Percentiles rank a stretch among this genome's conserved stretches.
phyloP scores from a whole-genome alignment of 2,888 invertebrate genomes.

The Drosophila kuntzei region DNA sequence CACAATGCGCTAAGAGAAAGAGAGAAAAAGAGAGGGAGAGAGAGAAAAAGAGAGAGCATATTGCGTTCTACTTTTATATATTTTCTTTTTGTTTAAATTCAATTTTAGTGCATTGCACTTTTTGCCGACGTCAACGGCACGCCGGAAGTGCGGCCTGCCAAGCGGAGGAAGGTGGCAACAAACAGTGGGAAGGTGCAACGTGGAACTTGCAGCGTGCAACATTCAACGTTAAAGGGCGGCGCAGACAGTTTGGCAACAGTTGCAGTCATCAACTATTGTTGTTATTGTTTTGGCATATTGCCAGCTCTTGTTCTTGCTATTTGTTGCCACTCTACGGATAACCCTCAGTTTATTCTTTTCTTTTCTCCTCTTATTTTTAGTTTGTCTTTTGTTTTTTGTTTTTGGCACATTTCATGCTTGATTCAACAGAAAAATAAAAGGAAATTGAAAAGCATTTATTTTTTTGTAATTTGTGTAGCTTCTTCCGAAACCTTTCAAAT shows the following conservation, averaged over 20 bases:
- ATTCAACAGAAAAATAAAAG: conserved; percentile 35
- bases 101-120: conserved; percentile 81
- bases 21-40: neutral
- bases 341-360: conserved; percentile 6
- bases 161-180: conserved; percentile 21
- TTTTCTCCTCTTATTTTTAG: neutral
- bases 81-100: conserved; percentile 75
- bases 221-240: conserved; percentile 33
- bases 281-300: conserved; percentile 55
- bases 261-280: conserved; percentile 42
- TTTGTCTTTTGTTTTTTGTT: conserved; percentile 1
- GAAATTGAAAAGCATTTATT: neutral
- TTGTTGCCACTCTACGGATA: conserved; percentile 39
- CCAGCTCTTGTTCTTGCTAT: conserved; percentile 53
- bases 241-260: conserved; percentile 50
- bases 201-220: conserved; percentile 32
- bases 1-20: conserved; percentile 11
- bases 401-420: conserved; percentile 64
- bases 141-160: conserved; percentile 71
- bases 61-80: conserved; percentile 58
- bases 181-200: conserved; percentile 24
- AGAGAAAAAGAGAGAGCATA: conserved; percentile 11
- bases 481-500: conserved; percentile 23
- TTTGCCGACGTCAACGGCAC: conserved; percentile 57
- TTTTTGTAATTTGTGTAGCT: conserved; percentile 5